Evolutionary conservation across 2,797 vertebrate species (phyloP).

Genomic region (Diplodus puntazzo): DNA sequence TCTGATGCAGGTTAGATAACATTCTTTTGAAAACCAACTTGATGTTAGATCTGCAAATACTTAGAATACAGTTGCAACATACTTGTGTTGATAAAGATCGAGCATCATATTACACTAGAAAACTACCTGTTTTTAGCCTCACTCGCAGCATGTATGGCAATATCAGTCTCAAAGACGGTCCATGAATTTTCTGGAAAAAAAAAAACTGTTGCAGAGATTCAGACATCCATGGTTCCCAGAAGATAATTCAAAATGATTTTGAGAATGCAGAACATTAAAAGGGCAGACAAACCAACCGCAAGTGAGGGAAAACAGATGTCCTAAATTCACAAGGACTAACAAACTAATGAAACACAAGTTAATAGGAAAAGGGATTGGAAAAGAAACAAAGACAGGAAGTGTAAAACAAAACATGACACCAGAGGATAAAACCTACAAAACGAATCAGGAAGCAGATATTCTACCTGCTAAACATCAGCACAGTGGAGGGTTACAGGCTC

Average conservation of each 20-base stretch:
- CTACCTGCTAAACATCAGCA: not conserved
- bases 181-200: not conserved
- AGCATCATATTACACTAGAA: not conserved
- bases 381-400: too few relatives aligned
- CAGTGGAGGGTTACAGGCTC: not conserved
- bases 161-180: not conserved
- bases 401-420: not conserved
- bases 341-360: too few relatives aligned
- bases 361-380: too few relatives aligned
- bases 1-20: not conserved
- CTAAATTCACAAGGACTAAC: too few relatives aligned
- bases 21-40: not conserved
- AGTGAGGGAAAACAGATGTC: too few relatives aligned
- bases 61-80: not conserved
- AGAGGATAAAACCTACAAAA: not conserved
- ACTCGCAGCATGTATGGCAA: not conserved
- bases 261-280: not conserved
- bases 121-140: not conserved
- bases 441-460: too few relatives aligned
- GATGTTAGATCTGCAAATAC: not conserved
- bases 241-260: not conserved
- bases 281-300: too few relatives aligned
- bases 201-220: not conserved
- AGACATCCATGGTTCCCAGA: not conserved
- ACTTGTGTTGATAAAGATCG: not conserved